Evolutionary conservation across 2,888 invertebrate species (phyloP).

Genomic region (Nipponacmea schrenckii): DNA sequence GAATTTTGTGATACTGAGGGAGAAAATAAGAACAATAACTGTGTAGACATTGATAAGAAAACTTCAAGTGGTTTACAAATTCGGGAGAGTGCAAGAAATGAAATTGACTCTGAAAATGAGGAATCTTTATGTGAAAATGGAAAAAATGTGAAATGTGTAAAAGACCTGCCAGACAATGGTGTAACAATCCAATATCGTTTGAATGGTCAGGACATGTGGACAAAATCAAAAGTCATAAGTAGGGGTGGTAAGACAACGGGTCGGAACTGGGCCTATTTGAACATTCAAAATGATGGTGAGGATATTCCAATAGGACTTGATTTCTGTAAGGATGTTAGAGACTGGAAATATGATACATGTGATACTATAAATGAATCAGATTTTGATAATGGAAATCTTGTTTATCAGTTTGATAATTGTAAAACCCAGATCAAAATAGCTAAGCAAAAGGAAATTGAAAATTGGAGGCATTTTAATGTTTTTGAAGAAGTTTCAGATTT

Average conservation of each 20-base stretch:
- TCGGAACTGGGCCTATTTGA: conserved; percentile 8
- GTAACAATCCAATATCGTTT: not conserved
- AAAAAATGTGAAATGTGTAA: not conserved
- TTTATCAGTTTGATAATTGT: too few species aligned
- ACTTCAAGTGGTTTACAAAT: not conserved
- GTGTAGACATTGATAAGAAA: not conserved
- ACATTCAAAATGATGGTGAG: not conserved
- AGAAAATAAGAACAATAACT: too few species aligned
- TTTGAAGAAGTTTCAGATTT: not conserved
- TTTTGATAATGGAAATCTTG: too few species aligned
- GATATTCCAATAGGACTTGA: conserved; percentile 2
- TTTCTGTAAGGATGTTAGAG: not conserved
- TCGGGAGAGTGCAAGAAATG: not conserved
- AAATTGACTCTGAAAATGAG: not conserved
- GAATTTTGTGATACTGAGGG: conserved; percentile 3
- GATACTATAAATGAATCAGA: too few species aligned
- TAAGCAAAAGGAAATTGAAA: too few species aligned
- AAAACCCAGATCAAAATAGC: too few species aligned
- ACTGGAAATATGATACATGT: not conserved
- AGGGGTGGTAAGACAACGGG: conserved; percentile 17
- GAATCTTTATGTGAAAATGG: not conserved
- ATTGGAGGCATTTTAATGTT: not conserved
- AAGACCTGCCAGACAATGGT: not conserved
- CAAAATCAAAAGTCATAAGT: conserved; percentile 6
- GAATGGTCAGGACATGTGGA: not conserved